Evolutionary conservation across 2,113 vertebrate species (phyloP), one percentile per base, ranked within the genome.

Genomic region (Phaetusa simplex): DNA sequence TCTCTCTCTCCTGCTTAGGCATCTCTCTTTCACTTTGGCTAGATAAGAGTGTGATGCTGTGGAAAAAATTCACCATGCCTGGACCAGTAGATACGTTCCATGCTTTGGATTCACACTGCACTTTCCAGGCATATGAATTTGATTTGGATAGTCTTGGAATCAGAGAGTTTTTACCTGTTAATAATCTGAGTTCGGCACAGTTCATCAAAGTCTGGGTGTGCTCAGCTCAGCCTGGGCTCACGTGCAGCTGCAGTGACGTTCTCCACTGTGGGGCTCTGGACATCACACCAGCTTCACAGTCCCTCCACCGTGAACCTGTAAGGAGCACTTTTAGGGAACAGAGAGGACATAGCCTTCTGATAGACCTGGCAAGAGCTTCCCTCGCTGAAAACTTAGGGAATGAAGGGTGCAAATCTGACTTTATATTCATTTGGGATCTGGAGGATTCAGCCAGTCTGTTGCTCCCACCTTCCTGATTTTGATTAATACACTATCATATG

Each of bases 41-140:
- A 66, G 15, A 32, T 64, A 26, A 45, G 47, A 78, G 10, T 0
- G 0, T 23, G 30, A 77, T 11, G 22, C 27, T 2, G 2, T n/a
- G 23, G 47, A 29, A 86, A 89, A 72, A 12, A 26, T 22, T 82
- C 29, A 26, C 17, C 22, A 43, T 12, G 6, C n/a, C 43, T 70
- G 14, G 19, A 43, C 61, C 17, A 53, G 42, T 32, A 56, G 24
- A 15, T 36, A 20, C 7, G n/a, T 27, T 21, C 7, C 8, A 16
- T 52, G 11, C 14, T 80, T 65, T 85, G 65, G 14, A 61, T 26
- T 88, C 50, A 26, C 17, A 17, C 5, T 50, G 11, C 64, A 19
- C 10, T 82, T 70, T 36, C 38, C n/a, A 49, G 11, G 9, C 15
- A 8, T 16, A 23, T 34, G 20, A 43, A 34, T 42, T 82, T 45